Evolutionary conservation across 1,140 invertebrate species (phyloP), one percentile per base, ranked within the genome.

Genomic region (Drosophila sproati): DNA sequence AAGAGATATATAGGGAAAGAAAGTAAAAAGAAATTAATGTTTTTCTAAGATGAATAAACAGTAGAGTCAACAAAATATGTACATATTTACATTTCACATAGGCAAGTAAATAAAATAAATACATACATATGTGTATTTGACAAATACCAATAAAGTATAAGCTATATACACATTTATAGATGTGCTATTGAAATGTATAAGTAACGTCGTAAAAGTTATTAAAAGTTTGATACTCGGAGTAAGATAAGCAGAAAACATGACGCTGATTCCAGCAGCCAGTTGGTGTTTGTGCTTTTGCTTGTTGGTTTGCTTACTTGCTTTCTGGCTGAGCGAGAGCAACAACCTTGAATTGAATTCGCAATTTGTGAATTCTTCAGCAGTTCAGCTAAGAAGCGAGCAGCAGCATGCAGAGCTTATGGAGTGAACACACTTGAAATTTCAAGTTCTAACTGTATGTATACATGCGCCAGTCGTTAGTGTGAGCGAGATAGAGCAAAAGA

Each of bases 261-360:
- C 64, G 62, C 47, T 63, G 48, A 62, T 68, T 51, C 29, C 6
- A 71, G 45, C 31, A 60, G 73, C 20, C 20, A 20, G 20, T 20
- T 20, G 20, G 20, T 20, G 20, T 20, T 20, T 20, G 20, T 20
- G 20, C 20, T 20, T 20, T 20, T 20, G 20, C 20, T 20, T 20
- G 20, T 20, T 20, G 20, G 20, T 20, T 20, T 20, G 20, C 20
- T 20, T 20, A 2, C 20, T 20, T 20, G 20, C 20, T 73, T 78
- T 51, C 43, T 64, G 43, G 37, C 63, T 41, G 47, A 48, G 39
- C 45, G 77, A 90, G 85, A 90, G 80, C 85, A 89, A 81, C 78
- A 89, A 89, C 85, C 85, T 89, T 89, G 86, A 89, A 90, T 81
- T 89, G 69, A 85, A 89, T 89, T 89, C 73, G 80, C 83, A 88